Evolutionary conservation across 1,140 invertebrate species (phyloP).

Genomic region (Drosophila tristis): DNA sequence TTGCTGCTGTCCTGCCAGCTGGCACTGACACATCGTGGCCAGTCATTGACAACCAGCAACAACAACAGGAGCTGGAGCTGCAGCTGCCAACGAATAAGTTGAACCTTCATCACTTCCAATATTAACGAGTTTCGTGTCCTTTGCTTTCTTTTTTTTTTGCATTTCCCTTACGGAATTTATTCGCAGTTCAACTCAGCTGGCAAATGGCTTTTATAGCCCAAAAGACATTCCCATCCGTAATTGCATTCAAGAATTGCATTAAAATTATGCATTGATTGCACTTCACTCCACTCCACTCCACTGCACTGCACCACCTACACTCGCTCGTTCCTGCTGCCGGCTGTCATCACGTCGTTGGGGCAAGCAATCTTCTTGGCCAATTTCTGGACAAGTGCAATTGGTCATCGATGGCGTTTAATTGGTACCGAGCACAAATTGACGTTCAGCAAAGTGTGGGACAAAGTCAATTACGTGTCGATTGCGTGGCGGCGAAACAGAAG

Average conservation of each 20-base stretch:
- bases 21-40: slow-evolving; percentile 58
- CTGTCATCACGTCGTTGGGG: slow-evolving; percentile 50
- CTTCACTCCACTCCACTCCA: slow-evolving; percentile 13
- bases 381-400: slow-evolving; percentile 72
- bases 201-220: slow-evolving; percentile 60
- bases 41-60: slow-evolving; percentile 44
- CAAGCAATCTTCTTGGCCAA: slow-evolving; percentile 59
- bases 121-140: slow-evolving; percentile 59
- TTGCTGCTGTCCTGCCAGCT: slow-evolving; percentile 51
- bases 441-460: slow-evolving; percentile 37
- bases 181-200: not conserved
- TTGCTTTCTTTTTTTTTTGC: slow-evolving; percentile 4
- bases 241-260: slow-evolving; percentile 63
- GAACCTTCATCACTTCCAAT: slow-evolving; percentile 53
- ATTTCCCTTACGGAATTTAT: slow-evolving; percentile 35
- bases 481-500: slow-evolving; percentile 27
- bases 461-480: slow-evolving; percentile 75
- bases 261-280: slow-evolving; percentile 77
- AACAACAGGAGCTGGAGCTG: slow-evolving; percentile 33
- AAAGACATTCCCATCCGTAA: slow-evolving; percentile 48
- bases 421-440: slow-evolving; percentile 59
- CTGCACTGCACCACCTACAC: not conserved
- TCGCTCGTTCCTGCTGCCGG: slow-evolving; percentile 2
- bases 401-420: slow-evolving; percentile 77
- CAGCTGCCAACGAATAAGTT: slow-evolving; percentile 9